Conservation (phyloP, 92 coral and sea anemone species). For the Desmophyllum pertusum region DNA sequence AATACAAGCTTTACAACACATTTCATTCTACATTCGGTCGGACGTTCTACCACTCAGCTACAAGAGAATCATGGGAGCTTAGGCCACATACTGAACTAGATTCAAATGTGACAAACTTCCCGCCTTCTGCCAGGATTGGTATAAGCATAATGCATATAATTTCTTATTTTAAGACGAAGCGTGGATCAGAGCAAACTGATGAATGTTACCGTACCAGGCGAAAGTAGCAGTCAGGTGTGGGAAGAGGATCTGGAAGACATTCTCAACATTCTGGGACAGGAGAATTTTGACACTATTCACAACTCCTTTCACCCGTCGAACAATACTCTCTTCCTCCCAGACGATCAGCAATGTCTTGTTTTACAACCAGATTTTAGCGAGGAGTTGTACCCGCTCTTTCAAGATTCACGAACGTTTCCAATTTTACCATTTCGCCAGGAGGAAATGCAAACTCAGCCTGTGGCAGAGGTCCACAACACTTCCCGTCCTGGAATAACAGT, state of each 20-base stretch:
- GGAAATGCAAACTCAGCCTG: neutral
- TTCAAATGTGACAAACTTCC: too few species aligned
- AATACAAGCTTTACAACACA: too few species aligned
- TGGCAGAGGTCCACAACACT: neutral
- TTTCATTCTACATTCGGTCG: too few species aligned
- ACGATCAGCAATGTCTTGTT: neutral
- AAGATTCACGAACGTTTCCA: neutral
- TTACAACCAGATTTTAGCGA: neutral
- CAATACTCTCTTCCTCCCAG: neutral
- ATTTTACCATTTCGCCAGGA: neutral
- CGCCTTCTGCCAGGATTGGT: too few species aligned
- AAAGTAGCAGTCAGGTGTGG: neutral
- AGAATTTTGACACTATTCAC: neutral
- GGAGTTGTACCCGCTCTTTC: neutral
- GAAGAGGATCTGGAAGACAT: constrained; percentile 17
- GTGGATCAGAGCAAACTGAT: neutral
- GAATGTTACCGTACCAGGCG: neutral
- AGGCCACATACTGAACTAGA: too few species aligned
- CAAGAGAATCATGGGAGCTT: too few species aligned
- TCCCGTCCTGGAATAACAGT: neutral
- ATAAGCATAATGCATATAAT: neutral
- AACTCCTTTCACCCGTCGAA: neutral
- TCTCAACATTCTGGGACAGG: neutral
- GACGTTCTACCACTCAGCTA: too few species aligned
- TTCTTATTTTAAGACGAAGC: neutral